phyloP scores from a whole-genome alignment of 1,140 invertebrate species.

The Idris sp. region DNA sequence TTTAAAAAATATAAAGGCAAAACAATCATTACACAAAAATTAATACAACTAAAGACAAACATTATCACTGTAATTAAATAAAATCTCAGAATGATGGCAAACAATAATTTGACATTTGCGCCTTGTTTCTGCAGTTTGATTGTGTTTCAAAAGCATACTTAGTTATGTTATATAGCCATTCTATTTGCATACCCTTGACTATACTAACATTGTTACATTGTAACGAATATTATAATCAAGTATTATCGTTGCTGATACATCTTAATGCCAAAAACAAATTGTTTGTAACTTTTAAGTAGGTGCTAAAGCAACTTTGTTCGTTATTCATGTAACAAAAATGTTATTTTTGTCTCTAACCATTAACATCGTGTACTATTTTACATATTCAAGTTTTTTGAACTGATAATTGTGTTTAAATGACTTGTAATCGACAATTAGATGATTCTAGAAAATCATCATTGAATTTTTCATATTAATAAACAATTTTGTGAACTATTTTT shows the following conservation, averaged over 20 bases:
- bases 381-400: constrained; percentile 1
- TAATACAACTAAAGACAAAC: constrained; percentile 7
- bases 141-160: constrained; percentile 19
- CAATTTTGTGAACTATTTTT: too few relatives aligned
- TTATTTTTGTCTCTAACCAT: constrained; percentile 10
- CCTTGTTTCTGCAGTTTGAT: constrained; percentile 19
- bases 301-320: constrained; percentile 24
- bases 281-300: constrained; percentile 9
- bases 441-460: too few relatives aligned
- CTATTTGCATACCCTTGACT: constrained; percentile 25
- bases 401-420: neutral
- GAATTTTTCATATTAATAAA: too few relatives aligned
- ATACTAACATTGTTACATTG: constrained; percentile 28
- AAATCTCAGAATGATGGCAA: constrained; percentile 6
- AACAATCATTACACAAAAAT: constrained; percentile 23
- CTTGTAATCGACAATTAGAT: neutral
- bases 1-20: too few relatives aligned
- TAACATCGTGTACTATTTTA: constrained; percentile 8
- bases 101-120: constrained; percentile 9
- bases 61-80: constrained; percentile 12
- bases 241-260: constrained; percentile 10
- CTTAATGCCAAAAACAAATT: constrained; percentile 22
- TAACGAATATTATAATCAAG: constrained; percentile 10
- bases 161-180: constrained; percentile 18
- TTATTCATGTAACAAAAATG: constrained; percentile 26